Conservation (phyloP, 2,888 invertebrate species). For the Eupithecia pulchellata region DNA sequence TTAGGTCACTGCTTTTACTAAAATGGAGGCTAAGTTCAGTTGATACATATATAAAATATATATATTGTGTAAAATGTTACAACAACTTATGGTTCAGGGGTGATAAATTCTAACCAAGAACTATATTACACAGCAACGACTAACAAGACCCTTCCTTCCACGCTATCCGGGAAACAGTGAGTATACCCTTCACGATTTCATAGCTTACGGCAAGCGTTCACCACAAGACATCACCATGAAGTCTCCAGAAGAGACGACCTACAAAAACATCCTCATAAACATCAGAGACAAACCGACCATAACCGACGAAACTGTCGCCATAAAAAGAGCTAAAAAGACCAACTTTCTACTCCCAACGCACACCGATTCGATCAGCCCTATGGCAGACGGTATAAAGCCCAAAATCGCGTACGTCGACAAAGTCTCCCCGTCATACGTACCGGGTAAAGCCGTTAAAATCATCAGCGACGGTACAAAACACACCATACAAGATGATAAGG, state of each 20-base stretch:
- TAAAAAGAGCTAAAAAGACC: slow-evolving; percentile 68
- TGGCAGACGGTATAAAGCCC: slow-evolving; percentile 62
- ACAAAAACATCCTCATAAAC: slow-evolving; percentile 77
- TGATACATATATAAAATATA: too few species aligned
- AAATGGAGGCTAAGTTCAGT: too few species aligned
- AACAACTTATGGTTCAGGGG: not conserved
- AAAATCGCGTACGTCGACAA: slow-evolving; percentile 78
- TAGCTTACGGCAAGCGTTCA: slow-evolving; percentile 69
- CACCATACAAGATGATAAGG: slow-evolving; percentile 68
- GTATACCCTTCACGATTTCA: slow-evolving; percentile 73
- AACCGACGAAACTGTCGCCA: slow-evolving; percentile 70
- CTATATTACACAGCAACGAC: slow-evolving; percentile 45
- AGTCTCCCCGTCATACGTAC: slow-evolving; percentile 78
- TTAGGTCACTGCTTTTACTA: too few species aligned
- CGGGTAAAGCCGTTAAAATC: slow-evolving; percentile 91
- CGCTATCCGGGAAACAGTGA: slow-evolving; percentile 76
- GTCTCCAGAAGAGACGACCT: slow-evolving; percentile 76
- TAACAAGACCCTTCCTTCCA: slow-evolving; percentile 52
- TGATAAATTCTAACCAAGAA: slow-evolving; percentile 24
- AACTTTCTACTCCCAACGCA: slow-evolving; percentile 71
- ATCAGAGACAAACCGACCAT: slow-evolving; percentile 73
- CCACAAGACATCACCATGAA: slow-evolving; percentile 82
- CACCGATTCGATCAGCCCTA: slow-evolving; percentile 71
- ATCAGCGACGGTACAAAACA: slow-evolving; percentile 83
- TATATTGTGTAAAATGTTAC: too few species aligned